phyloP scores from a whole-genome alignment of 1,140 invertebrate species.

The Asobara japonica region DNA sequence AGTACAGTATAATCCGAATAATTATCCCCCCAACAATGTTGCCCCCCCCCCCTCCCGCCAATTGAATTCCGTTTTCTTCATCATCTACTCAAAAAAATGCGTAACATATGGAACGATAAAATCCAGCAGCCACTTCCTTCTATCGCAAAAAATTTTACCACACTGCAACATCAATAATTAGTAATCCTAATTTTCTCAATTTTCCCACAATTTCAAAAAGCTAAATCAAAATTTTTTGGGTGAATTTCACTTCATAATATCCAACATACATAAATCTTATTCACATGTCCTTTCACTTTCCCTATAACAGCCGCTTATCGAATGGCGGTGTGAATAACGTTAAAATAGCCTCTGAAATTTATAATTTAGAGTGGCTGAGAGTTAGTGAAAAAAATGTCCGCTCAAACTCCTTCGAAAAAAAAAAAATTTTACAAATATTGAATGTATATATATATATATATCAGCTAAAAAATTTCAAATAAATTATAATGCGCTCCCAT shows the following conservation, averaged over 20 bases:
- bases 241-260: neutral
- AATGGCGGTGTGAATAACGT: neutral
- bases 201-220: neutral
- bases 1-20: neutral
- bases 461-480: no score
- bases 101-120: neutral
- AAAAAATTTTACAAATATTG: no score
- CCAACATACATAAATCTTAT: neutral
- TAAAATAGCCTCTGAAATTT: no score
- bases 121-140: neutral
- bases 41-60: neutral
- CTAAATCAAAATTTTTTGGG: neutral
- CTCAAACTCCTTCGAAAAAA: no score
- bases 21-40: neutral
- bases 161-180: neutral
- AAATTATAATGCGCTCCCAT: neutral
- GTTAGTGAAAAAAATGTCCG: no score
- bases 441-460: no score
- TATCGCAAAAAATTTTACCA: neutral
- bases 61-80: neutral
- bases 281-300: constrained; percentile 24
- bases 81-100: neutral
- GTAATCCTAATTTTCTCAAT: neutral
- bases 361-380: no score
- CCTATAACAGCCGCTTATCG: neutral